phyloP scores from a whole-genome alignment of 2,113 vertebrate species.

The Tympanuchus pallidicinctus region DNA sequence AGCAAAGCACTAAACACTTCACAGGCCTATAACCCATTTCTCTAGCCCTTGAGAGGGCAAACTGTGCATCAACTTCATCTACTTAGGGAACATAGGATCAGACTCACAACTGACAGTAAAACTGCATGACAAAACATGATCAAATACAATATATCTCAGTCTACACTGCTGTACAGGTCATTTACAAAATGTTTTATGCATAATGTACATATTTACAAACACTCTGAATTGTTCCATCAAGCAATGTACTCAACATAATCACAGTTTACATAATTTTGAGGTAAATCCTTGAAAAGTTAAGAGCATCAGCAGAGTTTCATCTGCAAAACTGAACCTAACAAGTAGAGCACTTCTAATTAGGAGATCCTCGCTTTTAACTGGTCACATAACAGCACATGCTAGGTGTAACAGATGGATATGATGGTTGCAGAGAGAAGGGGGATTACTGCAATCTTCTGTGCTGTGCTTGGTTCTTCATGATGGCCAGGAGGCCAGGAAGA shows the following conservation, averaged over 20 bases:
- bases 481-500: neutral
- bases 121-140: slow-evolving; percentile 11
- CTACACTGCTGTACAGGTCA: slow-evolving; percentile 50
- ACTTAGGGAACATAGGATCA: neutral
- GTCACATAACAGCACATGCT: neutral
- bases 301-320: neutral
- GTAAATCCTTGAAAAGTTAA: slow-evolving; percentile 54
- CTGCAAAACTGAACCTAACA: neutral
- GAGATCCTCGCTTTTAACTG: neutral
- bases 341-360: neutral
- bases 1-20: slow-evolving; percentile 25
- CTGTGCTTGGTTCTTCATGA: neutral
- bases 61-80: neutral
- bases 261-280: slow-evolving; percentile 60
- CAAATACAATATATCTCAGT: neutral
- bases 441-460: neutral
- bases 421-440: neutral
- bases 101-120: neutral
- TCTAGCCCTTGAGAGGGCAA: slow-evolving; percentile 15
- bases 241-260: slow-evolving; percentile 39
- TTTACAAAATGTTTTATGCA: slow-evolving; percentile 42
- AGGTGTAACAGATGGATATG: neutral
- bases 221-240: slow-evolving; percentile 43
- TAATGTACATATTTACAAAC: slow-evolving; percentile 65
- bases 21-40: neutral